Evolutionary conservation across 2,888 invertebrate genomes (phyloP).

Genomic region (Pegoplata infirma): DNA sequence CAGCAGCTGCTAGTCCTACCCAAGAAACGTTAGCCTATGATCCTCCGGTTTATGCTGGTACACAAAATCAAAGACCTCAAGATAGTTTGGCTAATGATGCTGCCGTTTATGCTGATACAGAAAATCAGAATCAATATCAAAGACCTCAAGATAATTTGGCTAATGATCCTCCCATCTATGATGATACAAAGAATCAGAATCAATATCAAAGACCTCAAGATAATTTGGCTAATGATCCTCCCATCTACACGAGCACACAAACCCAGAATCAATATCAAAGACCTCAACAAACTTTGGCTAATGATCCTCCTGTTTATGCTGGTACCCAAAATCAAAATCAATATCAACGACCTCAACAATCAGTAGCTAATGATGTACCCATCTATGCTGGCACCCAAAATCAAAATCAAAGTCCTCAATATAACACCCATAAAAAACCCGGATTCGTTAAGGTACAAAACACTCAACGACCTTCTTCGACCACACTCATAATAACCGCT

Average conservation of each 20-base stretch:
- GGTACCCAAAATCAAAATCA: too few species aligned
- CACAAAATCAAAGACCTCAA: conserved; percentile 66
- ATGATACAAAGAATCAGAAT: too few species aligned
- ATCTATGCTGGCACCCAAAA: conserved; percentile 68
- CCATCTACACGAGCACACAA: too few species aligned
- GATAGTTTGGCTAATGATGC: too few species aligned
- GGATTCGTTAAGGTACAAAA: conserved; percentile 74
- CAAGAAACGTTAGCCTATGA: conserved; percentile 68
- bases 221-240: too few species aligned
- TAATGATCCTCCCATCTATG: too few species aligned
- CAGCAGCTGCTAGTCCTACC: conserved; percentile 37
- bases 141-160: too few species aligned
- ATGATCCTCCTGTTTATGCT: conserved; percentile 67
- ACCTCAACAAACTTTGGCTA: conserved; percentile 66
- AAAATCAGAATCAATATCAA: too few species aligned
- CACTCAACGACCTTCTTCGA: conserved; percentile 81
- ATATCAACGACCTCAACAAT: too few species aligned
- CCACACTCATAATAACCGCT: conserved; percentile 84
- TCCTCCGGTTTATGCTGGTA: conserved; percentile 65
- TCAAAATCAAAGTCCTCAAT: conserved; percentile 65
- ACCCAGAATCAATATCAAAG: too few species aligned
- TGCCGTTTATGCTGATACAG: too few species aligned
- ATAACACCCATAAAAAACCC: conserved; percentile 71
- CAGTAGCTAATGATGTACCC: conserved; percentile 66
- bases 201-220: too few species aligned